Percentiles rank a stretch among this genome's conserved stretches.
Conservation (phyloP, 2,888 invertebrate genomes). For the Holacanthella duospinosa region DNA sequence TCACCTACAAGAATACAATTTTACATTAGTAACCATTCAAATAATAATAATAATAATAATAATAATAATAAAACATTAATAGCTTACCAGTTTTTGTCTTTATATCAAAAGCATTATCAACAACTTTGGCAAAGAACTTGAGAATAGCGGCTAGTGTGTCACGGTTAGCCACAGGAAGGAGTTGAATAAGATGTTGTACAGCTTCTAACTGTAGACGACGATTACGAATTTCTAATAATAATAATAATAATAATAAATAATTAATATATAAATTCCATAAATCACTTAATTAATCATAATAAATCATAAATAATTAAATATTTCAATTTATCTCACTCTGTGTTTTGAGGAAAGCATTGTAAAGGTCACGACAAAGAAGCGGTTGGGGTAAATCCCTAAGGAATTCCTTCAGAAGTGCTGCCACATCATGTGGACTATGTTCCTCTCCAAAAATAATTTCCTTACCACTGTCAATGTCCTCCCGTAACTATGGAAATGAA, state of each 20-base stretch:
- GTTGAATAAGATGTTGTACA: constrained; percentile 67
- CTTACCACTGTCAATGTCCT: constrained; percentile 77
- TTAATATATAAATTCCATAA: background rate
- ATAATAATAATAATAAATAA: no score
- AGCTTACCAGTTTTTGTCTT: constrained; percentile 46
- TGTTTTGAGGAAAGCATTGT: constrained; percentile 78
- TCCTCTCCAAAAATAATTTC: constrained; percentile 58
- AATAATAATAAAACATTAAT: no score
- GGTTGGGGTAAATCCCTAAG: constrained; percentile 87
- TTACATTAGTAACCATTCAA: no score
- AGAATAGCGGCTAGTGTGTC: constrained; percentile 78
- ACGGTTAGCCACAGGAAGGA: constrained; percentile 74
- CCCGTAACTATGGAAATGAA: constrained; percentile 57
- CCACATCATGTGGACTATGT: constrained; percentile 85
- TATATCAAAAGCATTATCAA: constrained; percentile 58
- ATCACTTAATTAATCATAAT: background rate
- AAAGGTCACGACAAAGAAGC: constrained; percentile 75
- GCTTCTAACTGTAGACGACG: constrained; percentile 71
- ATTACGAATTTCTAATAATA: constrained; percentile 61
- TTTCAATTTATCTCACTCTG: constrained; percentile 58
- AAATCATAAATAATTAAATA: background rate
- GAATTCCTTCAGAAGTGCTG: constrained; percentile 84
- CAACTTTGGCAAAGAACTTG: constrained; percentile 67
- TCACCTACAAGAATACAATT: constrained; percentile 47
- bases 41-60: no score